phyloP scores from a whole-genome alignment of 2,113 vertebrate species.

The Mola mola region DNA sequence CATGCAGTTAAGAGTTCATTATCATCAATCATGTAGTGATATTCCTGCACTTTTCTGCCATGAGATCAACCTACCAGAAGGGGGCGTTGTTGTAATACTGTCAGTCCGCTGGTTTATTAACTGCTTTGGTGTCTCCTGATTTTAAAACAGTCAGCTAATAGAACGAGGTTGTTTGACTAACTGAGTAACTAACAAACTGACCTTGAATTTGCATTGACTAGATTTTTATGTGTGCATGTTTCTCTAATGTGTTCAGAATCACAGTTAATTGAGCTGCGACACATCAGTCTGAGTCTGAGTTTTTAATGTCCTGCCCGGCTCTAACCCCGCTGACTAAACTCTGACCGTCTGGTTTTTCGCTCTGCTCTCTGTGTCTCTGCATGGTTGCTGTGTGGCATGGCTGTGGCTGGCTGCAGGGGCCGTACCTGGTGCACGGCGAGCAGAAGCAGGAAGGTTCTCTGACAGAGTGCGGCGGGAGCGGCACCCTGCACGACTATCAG shows the following conservation, averaged over 20 bases:
- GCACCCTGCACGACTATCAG: constrained; percentile 84
- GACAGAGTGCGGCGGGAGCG: constrained; percentile 81
- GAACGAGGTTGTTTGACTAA: constrained; percentile 12
- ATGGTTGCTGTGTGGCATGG: constrained; percentile 78
- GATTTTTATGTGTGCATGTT: background rate
- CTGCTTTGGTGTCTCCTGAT: constrained; percentile 11
- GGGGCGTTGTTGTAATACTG: constrained; percentile 35
- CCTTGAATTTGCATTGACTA: background rate
- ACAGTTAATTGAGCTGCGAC: background rate
- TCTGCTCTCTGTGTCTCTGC: constrained; percentile 79
- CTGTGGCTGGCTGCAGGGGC: constrained; percentile 82
- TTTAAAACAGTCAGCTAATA: background rate
- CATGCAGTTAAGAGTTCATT: constrained; percentile 1
- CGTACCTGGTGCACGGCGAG: constrained; percentile 90
- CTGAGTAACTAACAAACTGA: background rate
- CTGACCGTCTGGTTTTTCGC: constrained; percentile 58
- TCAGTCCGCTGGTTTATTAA: constrained; percentile 13
- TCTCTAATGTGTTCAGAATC: constrained; percentile 10
- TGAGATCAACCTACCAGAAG: constrained; percentile 40
- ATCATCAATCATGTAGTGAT: background rate
- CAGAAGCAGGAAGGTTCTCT: constrained; percentile 83
- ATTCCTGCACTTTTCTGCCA: constrained; percentile 8
- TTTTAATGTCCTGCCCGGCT: background rate
- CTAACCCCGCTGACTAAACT: constrained; percentile 70
- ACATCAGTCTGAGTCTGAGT: background rate